These are phyloP conservation scores for Sebastes matsubarae DNA, from an alignment of 2,797 vertebrate genomes.

Conservation along the genomic window DNA sequence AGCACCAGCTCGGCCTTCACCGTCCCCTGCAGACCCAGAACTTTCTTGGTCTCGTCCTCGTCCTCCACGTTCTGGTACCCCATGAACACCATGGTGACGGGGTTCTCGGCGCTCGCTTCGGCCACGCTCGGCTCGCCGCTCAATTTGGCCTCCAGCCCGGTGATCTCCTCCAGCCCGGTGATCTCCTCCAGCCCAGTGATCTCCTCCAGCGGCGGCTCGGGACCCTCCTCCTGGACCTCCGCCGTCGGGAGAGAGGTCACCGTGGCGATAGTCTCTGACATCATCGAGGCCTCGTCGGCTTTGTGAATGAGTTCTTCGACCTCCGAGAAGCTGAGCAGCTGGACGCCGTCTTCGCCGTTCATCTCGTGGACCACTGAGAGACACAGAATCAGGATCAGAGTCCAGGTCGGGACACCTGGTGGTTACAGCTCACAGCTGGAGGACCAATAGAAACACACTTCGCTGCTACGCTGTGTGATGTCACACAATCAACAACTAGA, in stretches of 20 bases:
- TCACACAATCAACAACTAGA: background rate
- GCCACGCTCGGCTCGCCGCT: fast-evolving
- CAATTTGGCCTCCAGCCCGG: conserved; percentile 78
- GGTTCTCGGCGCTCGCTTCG: conserved; percentile 85
- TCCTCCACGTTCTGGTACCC: conserved; percentile 96
- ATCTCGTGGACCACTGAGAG: conserved; percentile 91
- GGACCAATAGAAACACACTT: background rate
- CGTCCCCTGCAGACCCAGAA: conserved; percentile 91
- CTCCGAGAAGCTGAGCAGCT: conserved; percentile 89
- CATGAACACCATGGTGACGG: conserved; percentile 98
- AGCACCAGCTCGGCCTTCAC: conserved; percentile 93
- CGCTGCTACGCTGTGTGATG: background rate
- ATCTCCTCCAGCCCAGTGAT: conserved; percentile 67
- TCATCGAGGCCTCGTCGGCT: conserved; percentile 87
- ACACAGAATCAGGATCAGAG: background rate
- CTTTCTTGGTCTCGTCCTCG: conserved; percentile 90
- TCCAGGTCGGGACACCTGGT: background rate
- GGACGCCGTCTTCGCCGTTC: conserved; percentile 85
- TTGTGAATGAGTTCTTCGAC: conserved; percentile 95
- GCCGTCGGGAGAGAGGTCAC: conserved; percentile 4
- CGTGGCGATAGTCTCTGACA: conserved; percentile 55
- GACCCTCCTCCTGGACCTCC: conserved; percentile 78
- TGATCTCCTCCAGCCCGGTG: conserved; percentile 84
- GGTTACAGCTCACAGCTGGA: background rate
- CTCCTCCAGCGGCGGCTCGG: background rate